Evolutionary conservation across 2,888 invertebrate genomes (phyloP).

Genomic region (Hydriomena furcata): DNA sequence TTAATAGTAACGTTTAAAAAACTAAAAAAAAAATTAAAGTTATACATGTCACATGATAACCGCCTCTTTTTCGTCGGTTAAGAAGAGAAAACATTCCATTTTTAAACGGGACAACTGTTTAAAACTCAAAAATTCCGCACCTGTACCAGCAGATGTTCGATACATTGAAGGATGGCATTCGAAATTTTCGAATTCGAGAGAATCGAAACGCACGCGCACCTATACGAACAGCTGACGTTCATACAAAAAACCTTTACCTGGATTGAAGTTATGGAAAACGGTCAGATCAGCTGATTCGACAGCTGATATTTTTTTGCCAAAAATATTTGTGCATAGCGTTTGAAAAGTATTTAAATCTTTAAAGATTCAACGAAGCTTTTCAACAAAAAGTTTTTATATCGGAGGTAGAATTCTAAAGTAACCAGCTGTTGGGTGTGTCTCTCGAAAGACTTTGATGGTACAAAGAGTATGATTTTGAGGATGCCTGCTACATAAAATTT

Average conservation of each 20-base stretch:
- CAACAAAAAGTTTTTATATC: background rate
- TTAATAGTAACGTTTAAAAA: no score
- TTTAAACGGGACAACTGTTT: conserved; percentile 39
- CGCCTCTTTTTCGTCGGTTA: no score
- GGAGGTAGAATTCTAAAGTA: background rate
- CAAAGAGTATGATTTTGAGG: background rate
- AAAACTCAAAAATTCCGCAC: conserved; percentile 66
- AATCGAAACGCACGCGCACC: conserved; percentile 62
- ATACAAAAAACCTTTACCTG: conserved; percentile 62
- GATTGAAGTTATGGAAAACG: conserved; percentile 40
- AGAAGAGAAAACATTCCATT: conserved; percentile 27
- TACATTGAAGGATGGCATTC: conserved; percentile 49
- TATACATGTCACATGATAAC: no score
- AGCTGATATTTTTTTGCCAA: conserved; percentile 21
- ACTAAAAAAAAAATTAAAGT: no score
- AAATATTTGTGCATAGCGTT: background rate
- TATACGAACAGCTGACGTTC: conserved; percentile 66
- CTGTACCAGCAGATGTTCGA: conserved; percentile 72
- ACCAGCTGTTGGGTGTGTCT: background rate
- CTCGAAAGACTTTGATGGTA: background rate
- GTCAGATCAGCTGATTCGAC: conserved; percentile 62
- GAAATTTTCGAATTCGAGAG: conserved; percentile 45
- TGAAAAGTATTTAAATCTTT: background rate
- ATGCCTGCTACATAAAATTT: no score
- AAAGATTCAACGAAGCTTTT: background rate